Evolutionary conservation across 2,888 invertebrate genomes (phyloP).

Genomic region (Criorhina ranunculi): DNA sequence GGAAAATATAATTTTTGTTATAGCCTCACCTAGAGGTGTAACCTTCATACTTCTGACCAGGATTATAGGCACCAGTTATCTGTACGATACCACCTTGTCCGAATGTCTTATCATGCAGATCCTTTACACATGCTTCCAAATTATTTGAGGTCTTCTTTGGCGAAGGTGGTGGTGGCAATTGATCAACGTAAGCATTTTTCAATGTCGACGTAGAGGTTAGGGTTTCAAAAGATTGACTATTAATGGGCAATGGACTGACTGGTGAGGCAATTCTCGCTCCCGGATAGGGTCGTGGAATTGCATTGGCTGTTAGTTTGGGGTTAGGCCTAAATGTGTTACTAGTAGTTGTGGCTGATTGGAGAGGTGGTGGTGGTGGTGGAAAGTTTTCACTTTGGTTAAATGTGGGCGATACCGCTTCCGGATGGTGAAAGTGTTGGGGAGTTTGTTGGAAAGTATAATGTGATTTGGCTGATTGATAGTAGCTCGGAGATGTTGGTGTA

Average conservation of each 20-base stretch:
- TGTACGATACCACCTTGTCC: slow-evolving; percentile 83
- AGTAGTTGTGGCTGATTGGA: slow-evolving; percentile 82
- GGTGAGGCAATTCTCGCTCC: slow-evolving; percentile 80
- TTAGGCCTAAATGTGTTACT: slow-evolving; percentile 82
- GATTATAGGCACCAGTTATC: slow-evolving; percentile 80
- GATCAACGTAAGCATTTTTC: slow-evolving; percentile 50
- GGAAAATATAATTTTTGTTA: neutral
- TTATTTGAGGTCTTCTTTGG: slow-evolving; percentile 78
- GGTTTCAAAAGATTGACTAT: slow-evolving; percentile 82
- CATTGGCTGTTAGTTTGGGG: slow-evolving; percentile 84
- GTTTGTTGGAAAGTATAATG: slow-evolving; percentile 80
- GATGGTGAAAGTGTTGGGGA: slow-evolving; percentile 83
- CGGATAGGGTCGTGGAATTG: slow-evolving; percentile 84
- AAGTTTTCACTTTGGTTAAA: slow-evolving; percentile 80
- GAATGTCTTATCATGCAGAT: slow-evolving; percentile 84
- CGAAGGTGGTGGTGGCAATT: slow-evolving; percentile 62
- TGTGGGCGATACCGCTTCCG: slow-evolving; percentile 83
- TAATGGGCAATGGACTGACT: slow-evolving; percentile 81
- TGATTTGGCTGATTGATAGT: slow-evolving; percentile 81
- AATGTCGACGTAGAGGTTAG: slow-evolving; percentile 78
- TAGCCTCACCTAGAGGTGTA: slow-evolving; percentile 87
- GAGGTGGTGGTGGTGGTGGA: slow-evolving; percentile 83
- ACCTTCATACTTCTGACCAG: slow-evolving; percentile 87
- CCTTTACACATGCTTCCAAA: slow-evolving; percentile 84
- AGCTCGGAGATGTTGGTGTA: slow-evolving; percentile 82